Conservation (phyloP, 2,888 invertebrate species). For the Microctonus brassicae region DNA sequence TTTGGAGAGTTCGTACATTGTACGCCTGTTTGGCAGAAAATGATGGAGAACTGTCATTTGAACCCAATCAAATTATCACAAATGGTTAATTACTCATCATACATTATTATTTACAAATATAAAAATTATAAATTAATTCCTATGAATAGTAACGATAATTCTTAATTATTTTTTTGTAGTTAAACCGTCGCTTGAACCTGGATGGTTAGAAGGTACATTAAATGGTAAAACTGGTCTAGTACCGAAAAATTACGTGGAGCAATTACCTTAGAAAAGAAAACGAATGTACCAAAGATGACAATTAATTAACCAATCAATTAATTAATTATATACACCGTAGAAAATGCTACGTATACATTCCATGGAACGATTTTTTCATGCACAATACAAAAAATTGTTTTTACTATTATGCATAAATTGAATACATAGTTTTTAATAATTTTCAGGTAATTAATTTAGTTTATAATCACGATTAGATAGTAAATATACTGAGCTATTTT, state of each 20-base stretch:
- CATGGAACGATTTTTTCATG: too few relatives aligned
- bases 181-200: conserved; percentile 92
- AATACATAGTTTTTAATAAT: too few relatives aligned
- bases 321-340: conserved; percentile 39
- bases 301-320: conserved; percentile 32
- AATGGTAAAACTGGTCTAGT: conserved; percentile 93
- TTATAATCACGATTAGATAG: too few relatives aligned
- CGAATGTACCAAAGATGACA: conserved; percentile 55
- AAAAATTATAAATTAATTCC: not conserved
- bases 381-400: too few relatives aligned
- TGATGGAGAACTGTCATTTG: conserved; percentile 96
- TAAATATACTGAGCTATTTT: too few relatives aligned
- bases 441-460: too few relatives aligned
- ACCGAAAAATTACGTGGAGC: conserved; percentile 97
- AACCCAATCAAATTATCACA: conserved; percentile 97
- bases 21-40: conserved; percentile 97
- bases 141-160: not conserved
- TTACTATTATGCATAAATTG: too few relatives aligned
- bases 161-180: conserved; percentile 77
- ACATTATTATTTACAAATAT: conserved; percentile 12
- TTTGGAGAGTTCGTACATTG: conserved; percentile 87
- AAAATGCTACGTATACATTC: not conserved
- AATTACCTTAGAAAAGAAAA: conserved; percentile 79
- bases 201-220: conserved; percentile 96
- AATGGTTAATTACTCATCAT: conserved; percentile 83